Base-by-base conservation (phyloP, 2,888 invertebrate genomes). In the Leptothorax acervorum region DNA sequence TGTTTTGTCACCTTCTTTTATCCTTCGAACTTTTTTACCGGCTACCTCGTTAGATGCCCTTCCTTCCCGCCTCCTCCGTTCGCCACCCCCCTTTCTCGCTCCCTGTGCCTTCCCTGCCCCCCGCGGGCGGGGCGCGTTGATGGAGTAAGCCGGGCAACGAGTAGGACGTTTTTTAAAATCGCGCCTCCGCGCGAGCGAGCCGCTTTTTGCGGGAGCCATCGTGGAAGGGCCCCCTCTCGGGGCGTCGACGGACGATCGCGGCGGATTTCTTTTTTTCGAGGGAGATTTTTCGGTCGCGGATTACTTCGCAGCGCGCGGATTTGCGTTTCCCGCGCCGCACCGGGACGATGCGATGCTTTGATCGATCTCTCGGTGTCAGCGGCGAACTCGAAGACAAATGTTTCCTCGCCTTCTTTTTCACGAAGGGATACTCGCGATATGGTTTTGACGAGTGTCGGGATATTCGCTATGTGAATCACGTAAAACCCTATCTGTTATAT, bases 1-100 rank as follows among this genome's bases (percentile, higher is more conserved):
- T 90, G 86, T 89, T 91, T 91, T 91, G 89, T 90, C 91, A 88
- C 88, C 85, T 90, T 89, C 89, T 87, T 90, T 87, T 87, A 90
- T 87, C 88, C 85, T 85, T 83, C 90, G 79, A 90, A 89, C 89
- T 90, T 90, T 78, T 90, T 90, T 90, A 88, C 88, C 85, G 76
- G 87, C 86, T 74, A 86, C 86, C 87, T 90, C 90, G 90, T 90
- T 90, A 90, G 88, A 86, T 84, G 84, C 85, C 83, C 85, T 85
- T 86, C 71, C 87, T 65, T 66, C 31, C 31, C 39, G 23, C 62
- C 45, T n/a, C 48, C 28, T 31, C 55, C 48, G 31, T 55, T 35
- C 53, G 23, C 35, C 39, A 18, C 28, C 55, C n/a, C 6, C 23
- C 23, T 15, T 57, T 68, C 28, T 23, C 68, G 45, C 8, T 45